Evolutionary conservation across 2,113 vertebrate species (phyloP).

Genomic region (Odocoileus virginianus): DNA sequence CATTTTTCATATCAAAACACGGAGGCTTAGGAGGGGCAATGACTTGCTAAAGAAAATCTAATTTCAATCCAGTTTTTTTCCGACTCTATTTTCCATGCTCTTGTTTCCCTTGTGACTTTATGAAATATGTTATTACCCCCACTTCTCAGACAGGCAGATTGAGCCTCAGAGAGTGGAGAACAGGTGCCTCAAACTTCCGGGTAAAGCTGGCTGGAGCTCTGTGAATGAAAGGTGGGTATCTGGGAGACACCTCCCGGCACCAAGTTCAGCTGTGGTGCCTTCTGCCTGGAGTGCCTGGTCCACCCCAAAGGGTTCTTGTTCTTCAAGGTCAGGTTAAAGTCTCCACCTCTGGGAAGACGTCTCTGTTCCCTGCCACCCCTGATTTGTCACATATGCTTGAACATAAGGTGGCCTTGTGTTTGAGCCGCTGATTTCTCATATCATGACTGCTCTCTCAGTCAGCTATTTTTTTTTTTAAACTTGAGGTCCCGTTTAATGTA

Average conservation of each 20-base stretch:
- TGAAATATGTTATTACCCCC: not conserved
- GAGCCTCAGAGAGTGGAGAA: not conserved
- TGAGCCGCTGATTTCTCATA: not conserved
- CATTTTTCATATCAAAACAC: not conserved
- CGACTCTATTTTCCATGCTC: not conserved
- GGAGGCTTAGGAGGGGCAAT: not conserved
- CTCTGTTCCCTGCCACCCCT: not conserved
- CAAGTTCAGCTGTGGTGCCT: not conserved
- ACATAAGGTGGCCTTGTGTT: not conserved
- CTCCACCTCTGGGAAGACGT: not conserved
- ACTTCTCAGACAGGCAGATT: not conserved
- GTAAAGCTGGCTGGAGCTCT: not conserved
- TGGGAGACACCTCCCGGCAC: not conserved
- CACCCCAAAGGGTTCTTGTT: not conserved
- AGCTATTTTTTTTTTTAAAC: not conserved
- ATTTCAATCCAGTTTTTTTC: not conserved
- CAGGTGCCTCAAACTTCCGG: not conserved
- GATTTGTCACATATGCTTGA: not conserved
- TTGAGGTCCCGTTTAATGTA: not conserved
- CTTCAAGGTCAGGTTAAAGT: not conserved
- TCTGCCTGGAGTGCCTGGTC: not conserved
- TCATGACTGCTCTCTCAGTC: not conserved
- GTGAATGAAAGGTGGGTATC: not conserved
- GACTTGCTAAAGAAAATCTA: not conserved
- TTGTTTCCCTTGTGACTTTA: not conserved